Conservation (phyloP, 92 coral and sea anemone species). For the Phenganax stokvisi region DNA sequence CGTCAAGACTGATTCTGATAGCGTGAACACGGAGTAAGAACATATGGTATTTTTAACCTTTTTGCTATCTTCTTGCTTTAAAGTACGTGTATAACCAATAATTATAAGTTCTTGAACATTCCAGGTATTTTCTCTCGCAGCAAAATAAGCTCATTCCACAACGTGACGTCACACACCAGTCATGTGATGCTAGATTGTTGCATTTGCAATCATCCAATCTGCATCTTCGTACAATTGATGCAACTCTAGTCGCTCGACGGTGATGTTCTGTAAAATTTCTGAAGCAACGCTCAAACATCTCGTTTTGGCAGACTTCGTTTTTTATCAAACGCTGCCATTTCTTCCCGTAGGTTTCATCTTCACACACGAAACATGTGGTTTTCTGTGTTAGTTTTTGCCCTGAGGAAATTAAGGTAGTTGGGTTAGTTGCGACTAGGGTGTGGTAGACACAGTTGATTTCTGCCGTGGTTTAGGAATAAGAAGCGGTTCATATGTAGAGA, state of each 20-base stretch:
- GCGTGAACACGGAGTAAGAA: too few species aligned
- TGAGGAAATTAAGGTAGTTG: neutral
- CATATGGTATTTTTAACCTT: too few species aligned
- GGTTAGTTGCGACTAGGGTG: too few species aligned
- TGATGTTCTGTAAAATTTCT: slow-evolving; percentile 30
- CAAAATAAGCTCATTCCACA: slow-evolving; percentile 21
- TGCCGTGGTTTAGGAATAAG: too few species aligned
- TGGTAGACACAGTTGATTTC: too few species aligned
- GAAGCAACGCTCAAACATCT: slow-evolving; percentile 30
- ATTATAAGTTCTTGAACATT: slow-evolving; percentile 26
- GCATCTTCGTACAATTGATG: slow-evolving; percentile 33
- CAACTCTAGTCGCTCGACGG: slow-evolving; percentile 24
- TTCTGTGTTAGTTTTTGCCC: slow-evolving; percentile 25
- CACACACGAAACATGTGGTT: slow-evolving; percentile 32
- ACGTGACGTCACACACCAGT: slow-evolving; percentile 31
- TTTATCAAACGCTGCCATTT: slow-evolving; percentile 15
- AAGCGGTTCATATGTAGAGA: too few species aligned
- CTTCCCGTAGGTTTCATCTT: slow-evolving; percentile 20
- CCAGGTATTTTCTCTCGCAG: slow-evolving; percentile 26
- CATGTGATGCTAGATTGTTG: slow-evolving; percentile 9
- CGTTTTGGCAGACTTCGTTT: slow-evolving; percentile 15
- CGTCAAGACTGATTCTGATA: too few species aligned
- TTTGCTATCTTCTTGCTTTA: neutral
- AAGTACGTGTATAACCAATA: slow-evolving; percentile 25
- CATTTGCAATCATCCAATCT: slow-evolving; percentile 23